Evolutionary conservation across 2,797 vertebrate species (phyloP).

Genomic region (Avahi laniger): DNA sequence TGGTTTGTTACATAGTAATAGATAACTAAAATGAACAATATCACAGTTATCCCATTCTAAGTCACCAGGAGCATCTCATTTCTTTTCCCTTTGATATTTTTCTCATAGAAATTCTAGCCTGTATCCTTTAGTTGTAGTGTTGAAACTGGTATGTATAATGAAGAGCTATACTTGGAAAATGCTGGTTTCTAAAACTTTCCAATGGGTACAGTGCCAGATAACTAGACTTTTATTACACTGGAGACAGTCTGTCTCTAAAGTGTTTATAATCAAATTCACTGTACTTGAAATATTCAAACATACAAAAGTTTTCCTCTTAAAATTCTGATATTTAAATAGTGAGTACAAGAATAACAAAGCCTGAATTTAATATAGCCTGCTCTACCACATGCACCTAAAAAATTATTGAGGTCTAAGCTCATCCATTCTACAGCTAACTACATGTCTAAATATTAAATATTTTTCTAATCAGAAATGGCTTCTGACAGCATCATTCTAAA

Average conservation of each 20-base stretch:
- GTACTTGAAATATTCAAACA: neutral
- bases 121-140: neutral
- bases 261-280: neutral
- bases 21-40: neutral
- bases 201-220: neutral
- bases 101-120: neutral
- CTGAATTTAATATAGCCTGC: neutral
- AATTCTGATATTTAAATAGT: neutral
- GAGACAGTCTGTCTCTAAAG: neutral
- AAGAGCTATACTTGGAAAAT: neutral
- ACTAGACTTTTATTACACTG: neutral
- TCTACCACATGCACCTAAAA: neutral
- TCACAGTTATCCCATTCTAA: neutral
- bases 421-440: neutral
- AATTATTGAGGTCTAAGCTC: neutral
- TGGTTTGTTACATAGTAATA: neutral
- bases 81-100: neutral
- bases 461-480: neutral
- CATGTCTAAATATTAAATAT: neutral
- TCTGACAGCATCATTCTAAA: neutral
- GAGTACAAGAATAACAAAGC: neutral
- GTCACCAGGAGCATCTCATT: neutral
- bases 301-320: neutral
- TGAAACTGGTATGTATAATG: conserved; percentile 15
- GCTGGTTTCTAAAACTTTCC: conserved; percentile 5